Evolutionary conservation across 2,888 invertebrate genomes (phyloP), one percentile per base, ranked within the genome.

Genomic region (Tipula lateralis): DNA sequence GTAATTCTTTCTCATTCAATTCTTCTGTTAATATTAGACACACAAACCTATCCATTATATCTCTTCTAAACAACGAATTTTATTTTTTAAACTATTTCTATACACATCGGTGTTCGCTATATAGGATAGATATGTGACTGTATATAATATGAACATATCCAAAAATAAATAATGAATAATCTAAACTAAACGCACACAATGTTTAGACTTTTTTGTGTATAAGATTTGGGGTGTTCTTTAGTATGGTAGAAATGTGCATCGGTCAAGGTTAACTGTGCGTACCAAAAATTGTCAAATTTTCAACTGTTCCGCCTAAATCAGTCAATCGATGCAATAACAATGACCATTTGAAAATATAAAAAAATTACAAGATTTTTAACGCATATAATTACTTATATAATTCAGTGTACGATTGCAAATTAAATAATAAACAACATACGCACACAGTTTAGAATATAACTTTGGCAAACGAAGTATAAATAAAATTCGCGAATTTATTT

Each of bases 81-180:
- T 29, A 9, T 81, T 82, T 82, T 30, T 82, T 82, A 6, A 82
- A 16, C 82, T n/a, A 32, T 30, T 82, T 82, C n/a, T 16, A 7
- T 32, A 32, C 32, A 66, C 24, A 66, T 66, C 7, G 24, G 24
- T 66, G 13, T 66, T 13, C 3, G 44, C 16, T 4, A 66, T 24
- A 24, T 50, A 50, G 44, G 44, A 50, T n/a, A 16, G 44, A 50
- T 19, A 24, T 66, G 66, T 66, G 24, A 24, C 66, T 66, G 66
- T 66, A 24, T 16, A 16, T 44, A 36, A 9, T 32, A 36, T 19
- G 24, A 19, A 66, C 24, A 66, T 66, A 66, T 66, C 66, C 66
- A 66, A 66, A 66, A 66, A 66, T 66, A 66, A 66, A 66, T 66
- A 66, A 66, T 66, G 66, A 66, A 66, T 66, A 66, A 66, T 66